phyloP scores from a whole-genome alignment of 1,140 invertebrate genomes.

The Brachystomella parvula region DNA sequence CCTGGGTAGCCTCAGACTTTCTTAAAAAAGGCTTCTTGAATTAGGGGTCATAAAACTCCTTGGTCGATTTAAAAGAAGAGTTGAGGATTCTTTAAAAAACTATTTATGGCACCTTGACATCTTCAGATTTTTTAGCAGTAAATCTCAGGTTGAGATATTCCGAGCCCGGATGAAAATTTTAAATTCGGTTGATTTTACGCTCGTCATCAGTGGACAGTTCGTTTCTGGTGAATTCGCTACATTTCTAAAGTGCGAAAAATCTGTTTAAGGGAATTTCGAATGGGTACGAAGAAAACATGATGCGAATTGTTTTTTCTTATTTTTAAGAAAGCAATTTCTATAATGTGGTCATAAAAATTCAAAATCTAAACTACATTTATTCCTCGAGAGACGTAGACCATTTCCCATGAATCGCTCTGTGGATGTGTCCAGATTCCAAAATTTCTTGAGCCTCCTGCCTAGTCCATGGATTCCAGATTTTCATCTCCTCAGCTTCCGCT shows the following conservation, averaged over 20 bases:
- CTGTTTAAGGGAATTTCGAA: neutral
- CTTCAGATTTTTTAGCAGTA: neutral
- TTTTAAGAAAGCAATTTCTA: neutral
- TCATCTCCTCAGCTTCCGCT: neutral
- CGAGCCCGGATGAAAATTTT: too few species aligned
- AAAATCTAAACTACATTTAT: constrained; percentile 7
- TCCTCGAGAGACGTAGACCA: neutral
- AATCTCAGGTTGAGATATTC: neutral
- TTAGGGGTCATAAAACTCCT: neutral
- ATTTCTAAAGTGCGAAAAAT: neutral
- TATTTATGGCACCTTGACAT: neutral
- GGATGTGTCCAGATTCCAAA: constrained; percentile 7
- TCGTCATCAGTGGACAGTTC: too few species aligned
- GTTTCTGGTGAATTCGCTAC: too few species aligned
- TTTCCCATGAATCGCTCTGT: neutral
- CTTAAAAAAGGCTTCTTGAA: neutral
- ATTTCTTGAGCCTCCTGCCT: neutral
- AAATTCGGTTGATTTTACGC: too few species aligned
- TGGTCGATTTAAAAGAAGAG: neutral
- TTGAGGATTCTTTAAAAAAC: too few species aligned
- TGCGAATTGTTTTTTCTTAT: neutral
- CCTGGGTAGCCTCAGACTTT: neutral
- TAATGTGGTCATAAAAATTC: constrained; percentile 5
- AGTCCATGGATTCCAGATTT: constrained; percentile 11
- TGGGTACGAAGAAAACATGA: neutral